Base-by-base conservation (phyloP, 1,140 invertebrate species). In the Anoplolepis gracilipes region DNA sequence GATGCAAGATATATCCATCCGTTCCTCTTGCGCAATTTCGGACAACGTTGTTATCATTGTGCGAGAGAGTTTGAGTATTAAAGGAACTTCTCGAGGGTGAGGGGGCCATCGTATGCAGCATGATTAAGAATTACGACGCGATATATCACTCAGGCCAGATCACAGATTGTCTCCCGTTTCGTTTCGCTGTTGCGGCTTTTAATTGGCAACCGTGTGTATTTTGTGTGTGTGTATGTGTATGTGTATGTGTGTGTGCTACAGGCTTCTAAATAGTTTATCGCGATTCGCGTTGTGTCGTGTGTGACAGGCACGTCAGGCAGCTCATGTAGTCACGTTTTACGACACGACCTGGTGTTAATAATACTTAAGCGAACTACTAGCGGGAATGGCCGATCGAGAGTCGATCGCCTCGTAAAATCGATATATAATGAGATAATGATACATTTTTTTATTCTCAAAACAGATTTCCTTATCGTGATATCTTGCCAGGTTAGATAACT, bases 161-260 rank as follows among this genome's bases (percentile, higher is more conserved):
- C 77, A 81, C 33, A 70, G 65, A 81, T 81, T 81, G 77, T 81
- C 64, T 81, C 25, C 33, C 49, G 64, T 81, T 81, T 81, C 77
- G 49, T 81, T 72, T 81, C 77, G 49, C 65, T 42, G 77, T 36
- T 39, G 46, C 25, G 49, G 49, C 65, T 81, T 81, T 81, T 81
- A 81, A 81, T 81, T 70, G 49, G 49, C 76, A 67, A 53, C 28
- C n/a, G 61, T 46, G 77, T 36, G 42, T n/a, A n/a, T n/a, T n/a
- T n/a, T n/a, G n/a, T 57, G 39, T 8, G 36, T 39, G 36, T 39
- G 36, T 8, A 7, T 7, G 39, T 11, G 39, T 11, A 1, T 1
- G 11, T 1, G 39, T 42, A 10, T n/a, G 64, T 46, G 42, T 53
- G n/a, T 36, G 46, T 16, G 25, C 13, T 49, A 30, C 36, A 19